phyloP scores from a whole-genome alignment of 2,113 vertebrate genomes.

The Xiphias gladius region DNA sequence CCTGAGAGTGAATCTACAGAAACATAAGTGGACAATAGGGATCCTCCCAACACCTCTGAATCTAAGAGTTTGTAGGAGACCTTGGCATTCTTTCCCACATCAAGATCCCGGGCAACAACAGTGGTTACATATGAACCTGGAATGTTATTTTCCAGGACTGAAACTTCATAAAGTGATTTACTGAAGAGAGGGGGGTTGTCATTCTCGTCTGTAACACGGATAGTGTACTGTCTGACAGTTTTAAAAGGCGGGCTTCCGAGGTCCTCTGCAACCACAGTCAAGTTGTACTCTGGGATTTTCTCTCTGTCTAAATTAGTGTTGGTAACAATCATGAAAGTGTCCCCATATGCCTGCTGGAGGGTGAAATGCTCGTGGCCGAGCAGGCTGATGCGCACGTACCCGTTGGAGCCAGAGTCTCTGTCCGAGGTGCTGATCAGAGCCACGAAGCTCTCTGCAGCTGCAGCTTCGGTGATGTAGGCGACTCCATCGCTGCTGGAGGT shows the following conservation, averaged over 20 bases:
- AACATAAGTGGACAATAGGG: conserved; percentile 70
- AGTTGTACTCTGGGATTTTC: conserved; percentile 82
- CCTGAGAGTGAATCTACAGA: conserved; percentile 77
- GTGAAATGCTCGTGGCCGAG: conserved; percentile 84
- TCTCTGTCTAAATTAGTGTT: conserved; percentile 82
- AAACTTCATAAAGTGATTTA: conserved; percentile 81
- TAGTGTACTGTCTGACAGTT: conserved; percentile 81
- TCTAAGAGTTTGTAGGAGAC: conserved; percentile 82
- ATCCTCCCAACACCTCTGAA: conserved; percentile 49
- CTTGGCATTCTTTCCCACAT: conserved; percentile 77
- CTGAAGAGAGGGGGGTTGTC: conserved; percentile 84
- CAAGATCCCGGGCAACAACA: conserved; percentile 81
- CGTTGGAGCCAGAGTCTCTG: conserved; percentile 85
- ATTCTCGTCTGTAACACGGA: conserved; percentile 84
- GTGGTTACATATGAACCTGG: conserved; percentile 85
- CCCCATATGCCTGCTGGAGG: conserved; percentile 85
- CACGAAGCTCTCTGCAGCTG: conserved; percentile 85
- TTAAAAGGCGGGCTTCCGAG: conserved; percentile 83
- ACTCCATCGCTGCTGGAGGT: conserved; percentile 82
- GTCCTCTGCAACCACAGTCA: conserved; percentile 85
- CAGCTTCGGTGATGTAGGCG: conserved; percentile 85
- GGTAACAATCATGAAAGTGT: conserved; percentile 84
- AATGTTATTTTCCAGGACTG: conserved; percentile 84
- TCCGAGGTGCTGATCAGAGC: conserved; percentile 86
- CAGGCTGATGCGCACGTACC: conserved; percentile 81